phyloP scores from a whole-genome alignment of 2,113 vertebrate genomes.

The Trogon melanurus region DNA sequence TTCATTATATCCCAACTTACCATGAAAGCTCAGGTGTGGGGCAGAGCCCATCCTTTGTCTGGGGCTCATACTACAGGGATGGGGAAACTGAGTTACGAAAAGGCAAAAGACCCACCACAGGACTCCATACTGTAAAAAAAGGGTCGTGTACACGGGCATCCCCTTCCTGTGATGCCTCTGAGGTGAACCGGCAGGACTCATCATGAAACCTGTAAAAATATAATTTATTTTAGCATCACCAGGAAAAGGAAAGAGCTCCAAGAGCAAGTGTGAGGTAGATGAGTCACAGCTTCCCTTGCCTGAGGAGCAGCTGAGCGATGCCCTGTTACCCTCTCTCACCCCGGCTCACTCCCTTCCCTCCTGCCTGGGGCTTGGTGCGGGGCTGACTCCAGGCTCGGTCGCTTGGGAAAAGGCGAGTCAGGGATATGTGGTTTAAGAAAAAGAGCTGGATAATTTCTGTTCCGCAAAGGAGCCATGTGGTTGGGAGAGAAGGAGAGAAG shows the following conservation, averaged over 20 bases:
- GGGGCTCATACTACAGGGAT: fast-evolving
- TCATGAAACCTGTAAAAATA: not conserved
- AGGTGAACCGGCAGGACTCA: not conserved
- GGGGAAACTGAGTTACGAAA: not conserved
- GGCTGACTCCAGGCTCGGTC: fast-evolving
- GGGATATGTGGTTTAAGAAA: not conserved
- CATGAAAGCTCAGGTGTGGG: not conserved
- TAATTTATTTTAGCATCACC: not conserved
- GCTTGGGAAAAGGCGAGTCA: not conserved
- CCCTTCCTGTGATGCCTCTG: not conserved
- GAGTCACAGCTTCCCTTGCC: not conserved
- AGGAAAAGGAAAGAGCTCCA: not conserved
- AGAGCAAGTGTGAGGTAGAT: not conserved
- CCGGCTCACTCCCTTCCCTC: fast-evolving
- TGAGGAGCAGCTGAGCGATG: not conserved
- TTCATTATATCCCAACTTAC: fast-evolving
- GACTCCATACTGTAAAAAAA: not conserved
- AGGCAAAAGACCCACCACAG: fast-evolving
- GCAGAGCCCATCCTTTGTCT: not conserved
- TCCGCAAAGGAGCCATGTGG: not conserved
- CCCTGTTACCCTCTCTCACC: not conserved
- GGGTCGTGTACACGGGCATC: not conserved
- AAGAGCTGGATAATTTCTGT: not conserved
- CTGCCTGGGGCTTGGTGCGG: not conserved
- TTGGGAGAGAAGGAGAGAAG: not conserved